phyloP scores from a whole-genome alignment of 2,113 vertebrate species.

The Spea multiplicata region DNA sequence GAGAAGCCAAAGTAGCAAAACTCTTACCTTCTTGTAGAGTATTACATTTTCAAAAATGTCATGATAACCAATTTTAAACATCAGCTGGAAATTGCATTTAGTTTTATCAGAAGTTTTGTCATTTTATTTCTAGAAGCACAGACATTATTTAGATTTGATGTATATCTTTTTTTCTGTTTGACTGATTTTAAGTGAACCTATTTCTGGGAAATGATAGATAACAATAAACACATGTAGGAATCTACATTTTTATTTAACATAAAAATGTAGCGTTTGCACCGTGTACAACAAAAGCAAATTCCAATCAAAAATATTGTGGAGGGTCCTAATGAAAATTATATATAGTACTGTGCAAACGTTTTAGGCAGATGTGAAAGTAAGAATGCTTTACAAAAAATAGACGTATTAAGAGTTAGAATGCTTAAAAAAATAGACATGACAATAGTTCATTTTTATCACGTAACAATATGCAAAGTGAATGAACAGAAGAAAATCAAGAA shows the following conservation, averaged over 20 bases:
- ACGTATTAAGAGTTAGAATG: no score
- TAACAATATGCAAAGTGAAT: no score
- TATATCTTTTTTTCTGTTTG: constrained; percentile 47
- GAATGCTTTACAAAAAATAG: no score
- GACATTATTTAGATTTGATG: constrained; percentile 48
- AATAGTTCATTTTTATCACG: no score
- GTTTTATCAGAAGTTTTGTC: constrained; percentile 43
- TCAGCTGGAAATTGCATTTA: constrained; percentile 49
- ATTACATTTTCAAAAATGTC: constrained; percentile 49
- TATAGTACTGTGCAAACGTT: no score
- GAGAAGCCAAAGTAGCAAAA: constrained; percentile 44
- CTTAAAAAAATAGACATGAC: no score
- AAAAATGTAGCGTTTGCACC: no score
- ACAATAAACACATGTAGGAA: constrained; percentile 44
- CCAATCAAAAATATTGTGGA: no score
- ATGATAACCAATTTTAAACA: constrained; percentile 49
- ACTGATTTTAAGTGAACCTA: constrained; percentile 48
- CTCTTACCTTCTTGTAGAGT: constrained; percentile 43
- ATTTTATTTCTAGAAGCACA: constrained; percentile 41
- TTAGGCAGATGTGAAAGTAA: no score
- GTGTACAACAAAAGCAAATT: no score
- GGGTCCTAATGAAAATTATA: no score
- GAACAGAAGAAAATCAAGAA: no score
- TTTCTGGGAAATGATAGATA: constrained; percentile 47
- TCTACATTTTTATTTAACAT: constrained; percentile 4